Base-by-base conservation (phyloP, 1,140 invertebrate genomes). In the Bombus superbus region DNA sequence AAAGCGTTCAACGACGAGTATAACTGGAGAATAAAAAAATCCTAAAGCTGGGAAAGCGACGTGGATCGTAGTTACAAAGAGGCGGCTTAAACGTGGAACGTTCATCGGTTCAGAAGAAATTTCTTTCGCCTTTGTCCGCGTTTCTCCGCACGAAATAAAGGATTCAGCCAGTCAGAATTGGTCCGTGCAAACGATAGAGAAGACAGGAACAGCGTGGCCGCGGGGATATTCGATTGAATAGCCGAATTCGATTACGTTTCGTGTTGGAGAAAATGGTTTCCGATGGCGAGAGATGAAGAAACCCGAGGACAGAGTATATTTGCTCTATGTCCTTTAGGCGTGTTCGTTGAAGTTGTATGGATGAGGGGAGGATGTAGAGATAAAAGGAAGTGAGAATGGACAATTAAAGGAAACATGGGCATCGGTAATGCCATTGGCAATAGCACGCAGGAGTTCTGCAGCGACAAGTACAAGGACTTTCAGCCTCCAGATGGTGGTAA, bases 401-500 rank as follows among this genome's bases (percentile, higher is more conserved):
- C 68, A 86, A 78, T 75, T 90, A 88, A 42, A 88, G 15, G 40
- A 84, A 93, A 92, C 83, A 94, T 93, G 91, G 93, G 93, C 68
- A 85, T 83, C 69, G 25, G 81, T 38, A 87, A 81, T 84, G 53
- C 84, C n/a, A 89, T 89, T 59, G 81, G 87, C 80, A 94, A 95
- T 47, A 88, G 87, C 83, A 93, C 90, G 32, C 86, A 87, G 71
- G 86, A 91, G 44, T 88, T 91, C 38, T 95, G 94, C 82, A 86
- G 88, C 13, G 75, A 86, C 62, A 91, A 90, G 28, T 92, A 93
- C 81, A 88, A 91, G 71, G 86, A 92, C 35, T 95, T 93, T 75
- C 69, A 86, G 11, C 53, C 88, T 0, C 93, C 93, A 0, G 79
- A 93, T 1, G 92, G 89, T 88, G 94, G 94, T 95, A 89, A 86